A percentile compares a stretch with the other conserved stretches of the same genome.
Conservation (phyloP, 2,888 invertebrate genomes). For the Ichneumoninae sp. region DNA sequence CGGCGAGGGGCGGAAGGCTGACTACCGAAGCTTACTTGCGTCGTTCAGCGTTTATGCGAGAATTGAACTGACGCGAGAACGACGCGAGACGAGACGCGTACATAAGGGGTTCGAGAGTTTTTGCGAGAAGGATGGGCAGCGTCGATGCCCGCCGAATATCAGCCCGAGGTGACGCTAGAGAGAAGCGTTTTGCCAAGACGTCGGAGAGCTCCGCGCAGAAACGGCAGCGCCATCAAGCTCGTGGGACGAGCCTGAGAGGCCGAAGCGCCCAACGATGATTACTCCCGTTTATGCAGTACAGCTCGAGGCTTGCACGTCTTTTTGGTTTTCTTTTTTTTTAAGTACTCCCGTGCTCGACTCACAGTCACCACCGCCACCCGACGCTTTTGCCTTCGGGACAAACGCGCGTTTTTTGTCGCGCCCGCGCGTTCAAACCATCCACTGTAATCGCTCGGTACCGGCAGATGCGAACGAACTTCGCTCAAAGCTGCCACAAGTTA, state of each 20-base stretch:
- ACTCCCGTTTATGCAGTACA: slow-evolving; percentile 69
- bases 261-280: slow-evolving; percentile 68
- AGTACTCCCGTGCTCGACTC: slow-evolving; percentile 40
- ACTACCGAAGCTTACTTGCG: slow-evolving; percentile 36
- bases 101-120: background rate
- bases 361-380: slow-evolving; percentile 35
- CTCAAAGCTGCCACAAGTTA: slow-evolving; percentile 41
- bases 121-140: slow-evolving; percentile 46
- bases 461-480: slow-evolving; percentile 55
- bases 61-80: slow-evolving; percentile 10
- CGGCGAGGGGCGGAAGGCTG: slow-evolving; percentile 46
- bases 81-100: slow-evolving; percentile 12
- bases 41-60: slow-evolving; percentile 5
- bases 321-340: slow-evolving; percentile 52
- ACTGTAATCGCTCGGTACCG: slow-evolving; percentile 18
- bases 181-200: slow-evolving; percentile 34
- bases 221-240: slow-evolving; percentile 41
- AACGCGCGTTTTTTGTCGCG: slow-evolving; percentile 72
- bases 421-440: slow-evolving; percentile 57
- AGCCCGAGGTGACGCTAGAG: slow-evolving; percentile 63
- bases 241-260: slow-evolving; percentile 48
- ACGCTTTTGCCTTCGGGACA: slow-evolving; percentile 68
- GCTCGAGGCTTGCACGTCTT: slow-evolving; percentile 63
- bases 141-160: slow-evolving; percentile 59
- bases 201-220: slow-evolving; percentile 41